Conservation (phyloP, 2,113 vertebrate genomes). For the Ascaphus truei region DNA sequence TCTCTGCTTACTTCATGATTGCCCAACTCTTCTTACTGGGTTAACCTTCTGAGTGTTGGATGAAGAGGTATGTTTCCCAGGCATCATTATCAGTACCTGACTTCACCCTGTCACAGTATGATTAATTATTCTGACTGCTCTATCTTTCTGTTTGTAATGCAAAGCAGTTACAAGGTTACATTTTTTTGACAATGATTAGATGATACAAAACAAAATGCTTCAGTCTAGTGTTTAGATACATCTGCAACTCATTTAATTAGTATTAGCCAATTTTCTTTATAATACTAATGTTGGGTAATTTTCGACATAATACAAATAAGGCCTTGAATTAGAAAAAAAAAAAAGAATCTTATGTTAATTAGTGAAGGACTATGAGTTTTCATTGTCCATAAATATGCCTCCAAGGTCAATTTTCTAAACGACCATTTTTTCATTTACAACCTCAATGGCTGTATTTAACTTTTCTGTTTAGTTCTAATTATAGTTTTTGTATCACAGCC, state of each 20-base stretch:
- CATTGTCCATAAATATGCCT: conserved; percentile 39
- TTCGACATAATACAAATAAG: neutral
- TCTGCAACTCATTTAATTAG: neutral
- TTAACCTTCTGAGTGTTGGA: too few relatives aligned
- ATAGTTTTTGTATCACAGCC: conserved; percentile 77
- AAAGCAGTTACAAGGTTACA: too few relatives aligned
- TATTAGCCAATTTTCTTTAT: neutral
- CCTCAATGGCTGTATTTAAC: conserved; percentile 72
- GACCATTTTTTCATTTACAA: conserved; percentile 64
- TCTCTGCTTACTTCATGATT: too few relatives aligned
- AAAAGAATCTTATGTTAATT: neutral
- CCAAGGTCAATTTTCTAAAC: conserved; percentile 57
- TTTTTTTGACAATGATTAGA: too few relatives aligned
- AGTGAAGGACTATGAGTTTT: neutral
- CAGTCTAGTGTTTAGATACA: too few relatives aligned
- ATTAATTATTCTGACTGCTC: too few relatives aligned
- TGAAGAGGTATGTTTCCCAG: too few relatives aligned
- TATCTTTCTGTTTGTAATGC: too few relatives aligned
- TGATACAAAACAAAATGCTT: too few relatives aligned
- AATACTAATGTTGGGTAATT: neutral
- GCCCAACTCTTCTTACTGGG: too few relatives aligned
- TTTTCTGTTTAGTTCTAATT: conserved; percentile 78
- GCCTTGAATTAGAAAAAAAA: neutral
- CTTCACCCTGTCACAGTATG: too few relatives aligned
- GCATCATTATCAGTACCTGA: too few relatives aligned